phyloP scores from a whole-genome alignment of 2,113 vertebrate genomes.

The Oncorhynchus masou region DNA sequence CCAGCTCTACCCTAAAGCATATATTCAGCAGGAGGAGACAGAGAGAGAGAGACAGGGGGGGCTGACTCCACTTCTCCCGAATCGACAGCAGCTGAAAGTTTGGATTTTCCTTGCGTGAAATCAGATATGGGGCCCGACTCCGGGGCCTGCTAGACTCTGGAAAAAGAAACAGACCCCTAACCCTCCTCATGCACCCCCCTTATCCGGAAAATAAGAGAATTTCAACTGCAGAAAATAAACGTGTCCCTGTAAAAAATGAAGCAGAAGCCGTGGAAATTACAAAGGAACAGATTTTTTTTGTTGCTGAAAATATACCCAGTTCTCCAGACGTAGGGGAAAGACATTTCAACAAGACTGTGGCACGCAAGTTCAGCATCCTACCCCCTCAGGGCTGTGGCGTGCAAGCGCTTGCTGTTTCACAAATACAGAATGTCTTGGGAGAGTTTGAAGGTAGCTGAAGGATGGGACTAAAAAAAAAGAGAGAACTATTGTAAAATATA shows the following conservation, averaged over 20 bases:
- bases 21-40: slow-evolving; percentile 58
- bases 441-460: too few relatives aligned
- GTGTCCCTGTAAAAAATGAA: slow-evolving; percentile 49
- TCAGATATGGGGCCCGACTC: slow-evolving; percentile 65
- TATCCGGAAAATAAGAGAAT: slow-evolving; percentile 58
- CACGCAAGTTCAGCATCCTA: slow-evolving; percentile 73
- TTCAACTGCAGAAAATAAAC: slow-evolving; percentile 56
- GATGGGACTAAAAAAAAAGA: too few relatives aligned
- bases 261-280: slow-evolving; percentile 67
- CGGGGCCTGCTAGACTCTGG: slow-evolving; percentile 66
- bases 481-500: too few relatives aligned
- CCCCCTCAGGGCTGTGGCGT: slow-evolving; percentile 71
- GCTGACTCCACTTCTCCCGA: slow-evolving; percentile 67
- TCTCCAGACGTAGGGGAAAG: slow-evolving; percentile 71
- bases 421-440: slow-evolving; percentile 61
- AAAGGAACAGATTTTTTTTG: slow-evolving; percentile 61
- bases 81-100: slow-evolving; percentile 71
- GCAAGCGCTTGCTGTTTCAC: slow-evolving; percentile 71
- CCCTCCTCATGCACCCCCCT: neutral
- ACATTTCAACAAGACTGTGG: slow-evolving; percentile 75
- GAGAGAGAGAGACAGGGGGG: slow-evolving; percentile 5
- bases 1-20: slow-evolving; percentile 51
- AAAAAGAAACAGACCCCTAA: slow-evolving; percentile 67
- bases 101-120: slow-evolving; percentile 70
- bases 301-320: slow-evolving; percentile 69